Conservation (phyloP, 2,113 vertebrate genomes). For the Zosterops lateralis region DNA sequence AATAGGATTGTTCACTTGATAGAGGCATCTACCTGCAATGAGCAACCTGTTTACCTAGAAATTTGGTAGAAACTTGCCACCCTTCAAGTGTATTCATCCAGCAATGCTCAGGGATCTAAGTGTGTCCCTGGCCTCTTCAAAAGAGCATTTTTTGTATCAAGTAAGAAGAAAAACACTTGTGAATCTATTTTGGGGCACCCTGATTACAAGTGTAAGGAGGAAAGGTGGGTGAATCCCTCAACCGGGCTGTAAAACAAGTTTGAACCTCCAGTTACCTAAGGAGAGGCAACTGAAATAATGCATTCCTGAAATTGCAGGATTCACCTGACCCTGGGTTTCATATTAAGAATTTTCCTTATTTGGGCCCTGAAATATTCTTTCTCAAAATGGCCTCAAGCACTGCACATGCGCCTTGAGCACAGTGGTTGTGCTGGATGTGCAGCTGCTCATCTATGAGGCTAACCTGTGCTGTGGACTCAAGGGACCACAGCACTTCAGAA, state of each 20-base stretch:
- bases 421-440: neutral
- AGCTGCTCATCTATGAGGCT: neutral
- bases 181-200: neutral
- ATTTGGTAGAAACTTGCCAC: neutral
- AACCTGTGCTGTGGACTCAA: neutral
- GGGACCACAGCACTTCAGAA: neutral
- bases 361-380: neutral
- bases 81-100: neutral
- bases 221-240: neutral
- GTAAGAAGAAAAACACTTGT: neutral
- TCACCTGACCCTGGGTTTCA: neutral
- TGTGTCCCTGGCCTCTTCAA: neutral
- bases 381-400: rapidly evolving
- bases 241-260: neutral
- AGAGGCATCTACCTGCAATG: neutral
- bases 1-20: neutral
- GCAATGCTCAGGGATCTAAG: neutral
- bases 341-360: neutral
- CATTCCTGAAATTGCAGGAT: neutral
- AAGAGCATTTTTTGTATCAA: neutral
- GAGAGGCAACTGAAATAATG: neutral
- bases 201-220: neutral
- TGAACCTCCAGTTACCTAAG: neutral
- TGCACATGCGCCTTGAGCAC: neutral
- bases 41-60: neutral